phyloP scores from a whole-genome alignment of 2,888 invertebrate species.

The Pollenia griseotomentosa region DNA sequence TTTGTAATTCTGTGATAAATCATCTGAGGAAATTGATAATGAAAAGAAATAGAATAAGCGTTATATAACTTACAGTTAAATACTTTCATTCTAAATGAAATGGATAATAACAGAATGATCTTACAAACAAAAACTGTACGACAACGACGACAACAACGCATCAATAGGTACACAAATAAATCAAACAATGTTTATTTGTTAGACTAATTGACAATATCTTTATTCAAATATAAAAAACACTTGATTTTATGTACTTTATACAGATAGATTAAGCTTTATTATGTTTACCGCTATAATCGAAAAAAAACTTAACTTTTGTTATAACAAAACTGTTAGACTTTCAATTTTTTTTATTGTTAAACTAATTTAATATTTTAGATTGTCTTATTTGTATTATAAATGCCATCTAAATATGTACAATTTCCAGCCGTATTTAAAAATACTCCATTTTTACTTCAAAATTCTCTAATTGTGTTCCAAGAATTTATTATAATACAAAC shows the following conservation, averaged over 20 bases:
- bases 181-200: slow-evolving; percentile 35
- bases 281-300: slow-evolving; percentile 1
- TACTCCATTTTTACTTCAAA: no score
- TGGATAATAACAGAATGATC: slow-evolving; percentile 4
- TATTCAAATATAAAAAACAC: neutral
- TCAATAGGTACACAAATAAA: slow-evolving; percentile 21
- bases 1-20: neutral
- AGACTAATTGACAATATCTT: slow-evolving; percentile 44
- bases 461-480: no score
- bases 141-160: neutral
- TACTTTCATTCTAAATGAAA: slow-evolving; percentile 20
- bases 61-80: slow-evolving; percentile 42
- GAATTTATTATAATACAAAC: no score
- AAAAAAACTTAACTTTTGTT: neutral
- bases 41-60: slow-evolving; percentile 29
- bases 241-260: no score
- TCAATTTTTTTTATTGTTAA: neutral
- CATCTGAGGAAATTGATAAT: slow-evolving; percentile 48
- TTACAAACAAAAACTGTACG: neutral
- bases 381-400: no score
- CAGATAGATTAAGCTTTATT: no score
- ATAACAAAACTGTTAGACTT: neutral
- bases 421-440: no score
- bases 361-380: slow-evolving; percentile 21
- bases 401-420: no score